Evolutionary conservation across 1,140 invertebrate species (phyloP), one percentile per base, ranked within the genome.

Genomic region (Habropoda laboriosa): DNA sequence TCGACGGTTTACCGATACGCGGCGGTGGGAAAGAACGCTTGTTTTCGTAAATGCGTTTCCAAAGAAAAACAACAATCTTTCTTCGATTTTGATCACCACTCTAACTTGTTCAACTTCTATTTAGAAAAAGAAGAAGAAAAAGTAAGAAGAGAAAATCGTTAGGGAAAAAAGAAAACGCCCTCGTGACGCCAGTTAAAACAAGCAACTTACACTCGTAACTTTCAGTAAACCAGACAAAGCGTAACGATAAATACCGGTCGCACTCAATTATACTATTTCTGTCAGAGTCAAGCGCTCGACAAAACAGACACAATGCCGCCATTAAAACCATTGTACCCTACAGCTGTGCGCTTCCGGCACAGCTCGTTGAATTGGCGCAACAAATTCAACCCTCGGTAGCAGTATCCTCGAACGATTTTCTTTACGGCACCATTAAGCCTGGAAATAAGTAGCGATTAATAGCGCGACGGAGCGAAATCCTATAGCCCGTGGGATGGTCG

Each of bases 401-500:
- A n/a, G 55, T 35, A 35, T 76, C 51, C 51, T 58, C 42, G 10
- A 67, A 42, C 60, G 60, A 64, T 66, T 66, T 75, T 75, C 72
- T 75, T 66, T 75, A 75, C 72, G 63, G 51, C 51, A 4, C 40
- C 63, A 49, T 77, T 77, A 77, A 77, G 51, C 42, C 42, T n/a
- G 27, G 40, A 58, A 77, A 58, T 70, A 77, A 77, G 74, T 58
- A 77, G 53, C 74, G 64, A 77, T 70, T 70, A 70, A 77, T 70
- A 71, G 55, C 75, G 42, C 32, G 75, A 58, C 75, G 75, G 13
- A 40, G 13, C 66, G 30, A 38, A 21, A 71, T 68, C 66, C 30
- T 60, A 49, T 58, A 77, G 72, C 47, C 8, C 3, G 32, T 4
- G 18, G 51, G 38, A 38, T 30, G 10, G 38, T 2, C 10, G 60